Percentiles rank a stretch among this genome's conserved stretches.
Evolutionary conservation across 2,797 vertebrate species (phyloP).

Genomic region (Neoniphon sammara): DNA sequence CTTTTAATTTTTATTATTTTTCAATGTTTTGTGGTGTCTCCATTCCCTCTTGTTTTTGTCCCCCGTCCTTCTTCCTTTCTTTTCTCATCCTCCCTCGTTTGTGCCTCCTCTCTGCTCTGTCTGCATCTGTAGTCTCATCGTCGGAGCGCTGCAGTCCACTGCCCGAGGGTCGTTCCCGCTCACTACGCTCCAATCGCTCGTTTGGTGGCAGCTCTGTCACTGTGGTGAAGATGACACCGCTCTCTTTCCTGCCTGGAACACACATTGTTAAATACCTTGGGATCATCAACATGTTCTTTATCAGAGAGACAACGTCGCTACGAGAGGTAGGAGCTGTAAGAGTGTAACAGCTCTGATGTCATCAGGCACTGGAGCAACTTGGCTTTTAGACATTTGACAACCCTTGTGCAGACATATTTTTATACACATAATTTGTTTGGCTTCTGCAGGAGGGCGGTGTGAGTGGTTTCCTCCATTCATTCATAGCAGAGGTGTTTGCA

Average conservation of each 20-base stretch:
- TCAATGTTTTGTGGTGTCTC: constrained; percentile 67
- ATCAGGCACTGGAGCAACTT: too few relatives aligned
- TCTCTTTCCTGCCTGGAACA: constrained; percentile 94
- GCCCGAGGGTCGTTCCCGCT: constrained; percentile 89
- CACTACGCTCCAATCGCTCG: constrained; percentile 85
- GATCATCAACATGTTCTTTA: constrained; percentile 99
- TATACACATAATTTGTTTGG: constrained; percentile 11
- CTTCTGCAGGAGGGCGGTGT: constrained; percentile 93
- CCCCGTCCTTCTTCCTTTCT: constrained; percentile 16
- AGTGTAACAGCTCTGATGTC: not conserved
- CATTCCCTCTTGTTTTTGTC: constrained; percentile 40
- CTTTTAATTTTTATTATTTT: constrained; percentile 56
- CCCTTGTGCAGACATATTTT: not conserved
- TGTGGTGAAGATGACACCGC: constrained; percentile 98
- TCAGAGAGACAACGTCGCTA: constrained; percentile 96
- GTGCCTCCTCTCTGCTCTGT: constrained; percentile 45
- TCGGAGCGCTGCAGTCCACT: constrained; percentile 92
- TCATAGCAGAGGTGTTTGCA: constrained; percentile 97
- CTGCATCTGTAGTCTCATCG: constrained; percentile 86
- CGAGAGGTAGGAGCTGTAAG: constrained; percentile 87
- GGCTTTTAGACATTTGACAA: too few relatives aligned
- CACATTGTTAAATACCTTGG: constrained; percentile 97
- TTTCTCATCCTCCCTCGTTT: constrained; percentile 13
- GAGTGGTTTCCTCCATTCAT: constrained; percentile 96
- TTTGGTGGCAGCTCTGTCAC: constrained; percentile 86